Evolutionary conservation across 2,888 invertebrate genomes (phyloP), one percentile per base, ranked within the genome.

Genomic region (Andrena camellia): DNA sequence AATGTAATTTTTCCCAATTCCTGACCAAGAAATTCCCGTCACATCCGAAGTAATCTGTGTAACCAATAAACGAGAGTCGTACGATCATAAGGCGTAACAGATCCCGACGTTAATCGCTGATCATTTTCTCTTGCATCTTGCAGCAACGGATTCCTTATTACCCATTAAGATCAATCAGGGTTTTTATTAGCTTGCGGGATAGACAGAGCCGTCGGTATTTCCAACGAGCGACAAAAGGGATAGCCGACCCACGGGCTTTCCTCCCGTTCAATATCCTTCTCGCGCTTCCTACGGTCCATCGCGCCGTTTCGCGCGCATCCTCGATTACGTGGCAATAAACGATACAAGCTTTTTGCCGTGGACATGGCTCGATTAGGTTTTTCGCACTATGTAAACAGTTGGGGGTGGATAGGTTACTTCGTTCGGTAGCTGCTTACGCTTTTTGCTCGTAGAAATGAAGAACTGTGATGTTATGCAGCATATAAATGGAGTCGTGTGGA

Each of bases 111-210:
- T 87, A 87, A 87, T 83, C 85, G 85, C 69, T 62, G 71, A 74
- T 85, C 76, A 85, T 87, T 87, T 80, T 81, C 85, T 81, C 80
- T 59, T 57, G 68, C 73, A 76, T 68, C 70, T 50, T 68, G 75
- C 72, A 31, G 66, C 77, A 74, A 73, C 59, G 69, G 67, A 77
- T 84, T 74, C 69, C 85, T 84, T 74, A 86, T 78, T 84, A 74
- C 74, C 85, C 78, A 84, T 86, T 87, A 87, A 80, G 70, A 76
- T 83, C 78, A 86, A 87, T 87, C 86, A 85, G 72, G 74, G 81
- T 80, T 87, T 86, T 88, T 83, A 76, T 66, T 64, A 60, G 52
- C 57, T 23, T 35, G 42, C 23, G 17, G 67, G 71, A 60, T 77
- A 71, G 66, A 54, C 60, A 42, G 63, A 59, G 73, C 48, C 52